Evolutionary conservation across 53 echinoderm and acorn worm species (phyloP).

Genomic region (Stichopus horrens): DNA sequence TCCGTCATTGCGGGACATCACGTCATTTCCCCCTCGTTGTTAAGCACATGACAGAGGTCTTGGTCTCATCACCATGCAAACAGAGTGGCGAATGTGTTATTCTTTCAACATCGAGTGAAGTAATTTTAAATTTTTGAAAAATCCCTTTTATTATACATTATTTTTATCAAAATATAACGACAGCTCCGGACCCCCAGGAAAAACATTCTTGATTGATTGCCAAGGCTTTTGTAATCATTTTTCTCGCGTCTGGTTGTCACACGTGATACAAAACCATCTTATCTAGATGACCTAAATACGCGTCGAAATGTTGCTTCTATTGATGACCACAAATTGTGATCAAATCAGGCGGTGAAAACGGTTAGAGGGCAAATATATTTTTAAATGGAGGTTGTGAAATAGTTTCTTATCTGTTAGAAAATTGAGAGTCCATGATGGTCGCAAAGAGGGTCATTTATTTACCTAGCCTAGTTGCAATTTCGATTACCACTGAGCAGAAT

Average conservation of each 20-base stretch:
- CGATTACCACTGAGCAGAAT: background rate
- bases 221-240: background rate
- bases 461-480: constrained; percentile 9
- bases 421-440: background rate
- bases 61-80: too few species aligned
- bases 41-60: too few species aligned
- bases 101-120: too few species aligned
- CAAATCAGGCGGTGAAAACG: constrained; percentile 3
- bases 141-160: too few species aligned
- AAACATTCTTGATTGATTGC: constrained; percentile 2
- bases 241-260: background rate
- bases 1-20: too few species aligned
- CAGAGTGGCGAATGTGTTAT: too few species aligned
- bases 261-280: background rate
- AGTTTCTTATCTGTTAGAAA: background rate
- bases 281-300: background rate
- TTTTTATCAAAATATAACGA: background rate
- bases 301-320: constrained; percentile 6
- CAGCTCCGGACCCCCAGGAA: background rate
- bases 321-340: background rate
- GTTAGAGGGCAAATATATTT: background rate
- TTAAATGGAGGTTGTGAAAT: background rate
- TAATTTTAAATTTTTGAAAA: too few species aligned
- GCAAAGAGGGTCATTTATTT: constrained; percentile 5
- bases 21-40: too few species aligned